A percentile compares a stretch with the other conserved stretches of the same genome.
Conservation (phyloP, 2,797 vertebrate species). For the Alcedo quadribrachys region DNA sequence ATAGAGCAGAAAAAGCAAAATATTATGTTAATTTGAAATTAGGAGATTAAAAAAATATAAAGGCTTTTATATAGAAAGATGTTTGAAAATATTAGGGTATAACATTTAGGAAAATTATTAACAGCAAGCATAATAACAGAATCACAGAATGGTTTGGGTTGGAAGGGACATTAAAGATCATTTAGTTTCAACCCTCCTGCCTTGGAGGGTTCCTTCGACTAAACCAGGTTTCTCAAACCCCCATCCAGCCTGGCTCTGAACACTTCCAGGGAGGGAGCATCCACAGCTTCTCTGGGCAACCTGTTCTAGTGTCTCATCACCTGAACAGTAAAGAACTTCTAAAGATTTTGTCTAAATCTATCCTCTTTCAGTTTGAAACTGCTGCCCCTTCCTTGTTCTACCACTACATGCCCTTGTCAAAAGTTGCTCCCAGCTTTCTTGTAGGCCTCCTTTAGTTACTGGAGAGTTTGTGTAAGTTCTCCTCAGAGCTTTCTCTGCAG, state of each 20-base stretch:
- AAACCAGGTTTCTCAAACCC: not conserved
- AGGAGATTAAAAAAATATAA: not conserved
- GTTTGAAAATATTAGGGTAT: not conserved
- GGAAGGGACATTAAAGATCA: not conserved
- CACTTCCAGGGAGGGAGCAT: not conserved
- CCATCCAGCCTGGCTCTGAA: not conserved
- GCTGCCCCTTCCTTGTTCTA: not conserved
- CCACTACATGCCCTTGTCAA: not conserved
- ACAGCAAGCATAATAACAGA: not conserved
- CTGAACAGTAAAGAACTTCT: not conserved
- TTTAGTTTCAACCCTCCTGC: not conserved
- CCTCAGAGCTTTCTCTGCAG: not conserved
- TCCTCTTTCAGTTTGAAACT: not conserved
- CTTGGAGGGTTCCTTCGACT: not conserved
- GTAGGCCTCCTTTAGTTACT: not conserved
- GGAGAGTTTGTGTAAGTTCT: not conserved
- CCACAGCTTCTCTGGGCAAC: not conserved
- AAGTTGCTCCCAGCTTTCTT: not conserved
- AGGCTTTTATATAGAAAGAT: not conserved
- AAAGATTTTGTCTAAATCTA: not conserved
- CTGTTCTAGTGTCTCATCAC: not conserved
- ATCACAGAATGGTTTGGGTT: not conserved
- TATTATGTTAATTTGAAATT: not conserved
- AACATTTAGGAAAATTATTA: not conserved
- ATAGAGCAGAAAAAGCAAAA: not conserved